Conservation (phyloP, 2,797 vertebrate genomes). For the Bradypus variegatus region DNA sequence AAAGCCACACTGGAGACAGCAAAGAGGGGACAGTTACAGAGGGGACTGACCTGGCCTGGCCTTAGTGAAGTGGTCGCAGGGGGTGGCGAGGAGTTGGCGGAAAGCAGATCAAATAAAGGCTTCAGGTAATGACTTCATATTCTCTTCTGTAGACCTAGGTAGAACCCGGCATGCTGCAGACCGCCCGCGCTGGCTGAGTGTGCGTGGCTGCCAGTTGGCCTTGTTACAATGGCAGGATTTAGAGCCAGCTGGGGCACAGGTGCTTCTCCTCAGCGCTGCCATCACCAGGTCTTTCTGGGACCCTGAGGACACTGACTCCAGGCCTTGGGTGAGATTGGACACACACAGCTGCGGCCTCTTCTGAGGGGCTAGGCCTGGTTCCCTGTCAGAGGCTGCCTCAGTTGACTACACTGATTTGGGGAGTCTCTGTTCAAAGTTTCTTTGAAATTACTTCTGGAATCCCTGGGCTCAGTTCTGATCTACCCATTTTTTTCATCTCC, state of each 20-base stretch:
- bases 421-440: background rate
- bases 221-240: background rate
- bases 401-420: background rate
- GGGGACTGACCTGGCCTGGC: background rate
- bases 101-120: background rate
- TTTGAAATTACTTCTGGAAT: background rate
- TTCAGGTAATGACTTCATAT: background rate
- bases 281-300: too few relatives aligned
- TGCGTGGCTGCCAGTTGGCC: rapidly evolving
- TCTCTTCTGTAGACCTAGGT: background rate
- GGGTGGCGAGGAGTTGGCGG: background rate
- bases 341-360: background rate
- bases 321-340: background rate
- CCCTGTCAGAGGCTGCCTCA: background rate
- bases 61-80: background rate
- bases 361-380: background rate
- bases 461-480: background rate
- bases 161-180: background rate
- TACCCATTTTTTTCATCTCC: background rate
- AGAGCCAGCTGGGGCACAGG: background rate
- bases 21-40: rapidly evolving
- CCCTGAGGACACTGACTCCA: background rate
- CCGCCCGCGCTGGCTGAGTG: too few relatives aligned
- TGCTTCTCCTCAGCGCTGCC: background rate
- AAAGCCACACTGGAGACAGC: too few relatives aligned